A percentile compares a stretch with the other conserved stretches of the same genome.
phyloP scores from a whole-genome alignment of 37 sponge, comb jelly and placozoan genomes.

The Oscarella lobularis region DNA sequence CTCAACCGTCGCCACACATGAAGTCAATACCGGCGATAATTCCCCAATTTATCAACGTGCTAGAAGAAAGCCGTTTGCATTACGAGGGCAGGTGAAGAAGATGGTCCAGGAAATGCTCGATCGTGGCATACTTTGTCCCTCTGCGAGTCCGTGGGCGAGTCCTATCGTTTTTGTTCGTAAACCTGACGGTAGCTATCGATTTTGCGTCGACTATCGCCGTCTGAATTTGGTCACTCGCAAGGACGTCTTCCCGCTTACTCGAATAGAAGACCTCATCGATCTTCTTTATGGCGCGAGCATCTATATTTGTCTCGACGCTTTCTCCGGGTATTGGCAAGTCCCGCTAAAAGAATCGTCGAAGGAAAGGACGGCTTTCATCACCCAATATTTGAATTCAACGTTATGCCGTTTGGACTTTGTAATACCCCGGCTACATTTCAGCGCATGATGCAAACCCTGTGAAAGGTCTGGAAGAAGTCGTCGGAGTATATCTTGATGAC shows the following conservation, averaged over 20 bases:
- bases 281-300: constrained; percentile 19
- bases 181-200: constrained; percentile 27
- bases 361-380: constrained; percentile 33
- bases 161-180: constrained; percentile 50
- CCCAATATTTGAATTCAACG: constrained; percentile 25
- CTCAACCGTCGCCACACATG: constrained; percentile 19
- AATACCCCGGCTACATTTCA: constrained; percentile 54
- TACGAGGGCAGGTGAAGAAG: constrained; percentile 5
- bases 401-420: constrained; percentile 52
- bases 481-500: constrained; percentile 36
- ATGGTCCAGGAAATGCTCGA: constrained; percentile 28
- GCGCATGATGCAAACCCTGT: constrained; percentile 26
- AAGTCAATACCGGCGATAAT: constrained; percentile 30
- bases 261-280: constrained; percentile 28
- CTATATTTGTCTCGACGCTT: constrained; percentile 31
- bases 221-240: constrained; percentile 27
- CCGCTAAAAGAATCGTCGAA: constrained; percentile 11
- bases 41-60: constrained; percentile 31
- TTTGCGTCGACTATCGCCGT: constrained; percentile 34
- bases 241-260: constrained; percentile 42
- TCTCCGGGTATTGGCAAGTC: constrained; percentile 55
- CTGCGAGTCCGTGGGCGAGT: constrained; percentile 39
- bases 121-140: constrained; percentile 17
- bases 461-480: constrained; percentile 8
- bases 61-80: constrained; percentile 16